Conservation (phyloP, 30 jellyfish, hydroid and myxozoan genomes). For the Hydractinia symbiolongicarpus region DNA sequence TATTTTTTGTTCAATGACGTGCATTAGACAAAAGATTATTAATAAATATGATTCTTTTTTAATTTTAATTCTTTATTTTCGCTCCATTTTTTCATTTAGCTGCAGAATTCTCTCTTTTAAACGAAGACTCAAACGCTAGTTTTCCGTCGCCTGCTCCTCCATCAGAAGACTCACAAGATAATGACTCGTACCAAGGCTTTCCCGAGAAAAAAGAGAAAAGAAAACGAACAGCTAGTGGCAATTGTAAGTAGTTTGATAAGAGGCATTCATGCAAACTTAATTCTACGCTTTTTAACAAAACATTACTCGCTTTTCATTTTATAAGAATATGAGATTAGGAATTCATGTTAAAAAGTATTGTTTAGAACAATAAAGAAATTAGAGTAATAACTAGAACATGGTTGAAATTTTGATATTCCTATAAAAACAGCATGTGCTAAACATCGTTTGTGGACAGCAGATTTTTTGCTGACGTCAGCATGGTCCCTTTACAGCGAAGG, state of each 20-base stretch:
- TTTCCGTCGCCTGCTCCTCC: conserved; percentile 92
- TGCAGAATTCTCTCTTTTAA: background rate
- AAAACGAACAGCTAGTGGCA: conserved; percentile 33
- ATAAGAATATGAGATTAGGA: too few relatives aligned
- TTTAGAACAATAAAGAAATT: too few relatives aligned
- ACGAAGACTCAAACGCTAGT: conserved; percentile 77
- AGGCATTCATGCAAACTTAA: background rate
- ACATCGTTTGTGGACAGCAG: background rate
- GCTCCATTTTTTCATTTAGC: too few relatives aligned
- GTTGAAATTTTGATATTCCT: too few relatives aligned
- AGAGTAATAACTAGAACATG: too few relatives aligned
- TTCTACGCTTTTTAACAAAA: background rate
- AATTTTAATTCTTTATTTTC: too few relatives aligned
- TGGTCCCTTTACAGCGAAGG: background rate
- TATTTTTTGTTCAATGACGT: too few relatives aligned
- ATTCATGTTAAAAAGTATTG: too few relatives aligned
- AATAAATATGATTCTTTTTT: too few relatives aligned
- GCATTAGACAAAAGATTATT: too few relatives aligned
- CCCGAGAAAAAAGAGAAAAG: conserved; percentile 13
- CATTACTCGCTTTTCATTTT: too few relatives aligned
- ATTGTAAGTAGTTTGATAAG: conserved; percentile 4
- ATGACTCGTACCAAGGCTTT: conserved; percentile 28
- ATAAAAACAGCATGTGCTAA: background rate
- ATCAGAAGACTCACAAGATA: conserved; percentile 94
- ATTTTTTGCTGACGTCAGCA: background rate